Conservation (phyloP, 2,113 vertebrate species). For the Ardeotis arabs region DNA sequence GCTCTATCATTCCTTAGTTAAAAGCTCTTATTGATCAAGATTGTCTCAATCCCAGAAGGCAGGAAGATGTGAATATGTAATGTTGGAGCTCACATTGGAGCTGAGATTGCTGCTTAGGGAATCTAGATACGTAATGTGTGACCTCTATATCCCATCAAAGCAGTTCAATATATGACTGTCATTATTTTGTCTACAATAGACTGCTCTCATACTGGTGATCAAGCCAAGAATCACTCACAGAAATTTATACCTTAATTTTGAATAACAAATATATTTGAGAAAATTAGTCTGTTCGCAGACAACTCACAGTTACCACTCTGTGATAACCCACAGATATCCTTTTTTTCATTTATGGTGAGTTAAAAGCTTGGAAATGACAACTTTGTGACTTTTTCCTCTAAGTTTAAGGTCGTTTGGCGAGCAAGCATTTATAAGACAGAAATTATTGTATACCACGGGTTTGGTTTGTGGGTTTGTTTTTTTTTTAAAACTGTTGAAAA, state of each 20-base stretch:
- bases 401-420: neutral
- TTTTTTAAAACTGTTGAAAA: neutral
- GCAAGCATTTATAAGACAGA: neutral
- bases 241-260: constrained; percentile 31
- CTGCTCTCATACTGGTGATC: neutral
- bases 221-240: neutral
- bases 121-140: neutral
- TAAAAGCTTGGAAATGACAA: neutral
- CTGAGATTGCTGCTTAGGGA: neutral
- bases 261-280: constrained; percentile 38
- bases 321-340: neutral
- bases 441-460: neutral
- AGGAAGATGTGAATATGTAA: constrained; percentile 29
- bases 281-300: neutral
- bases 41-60: neutral
- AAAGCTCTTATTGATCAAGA: constrained; percentile 32
- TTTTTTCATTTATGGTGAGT: neutral
- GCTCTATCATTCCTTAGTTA: constrained; percentile 20
- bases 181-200: constrained; percentile 15
- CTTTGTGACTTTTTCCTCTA: neutral
- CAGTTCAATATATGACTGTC: neutral
- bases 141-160: constrained; percentile 19
- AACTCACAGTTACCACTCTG: neutral
- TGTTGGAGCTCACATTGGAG: neutral
- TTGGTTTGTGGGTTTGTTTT: neutral